A percentile compares a stretch with the other conserved stretches of the same genome.
Evolutionary conservation across 2,888 invertebrate genomes (phyloP).

Genomic region (Caenorhabditis japonica): DNA sequence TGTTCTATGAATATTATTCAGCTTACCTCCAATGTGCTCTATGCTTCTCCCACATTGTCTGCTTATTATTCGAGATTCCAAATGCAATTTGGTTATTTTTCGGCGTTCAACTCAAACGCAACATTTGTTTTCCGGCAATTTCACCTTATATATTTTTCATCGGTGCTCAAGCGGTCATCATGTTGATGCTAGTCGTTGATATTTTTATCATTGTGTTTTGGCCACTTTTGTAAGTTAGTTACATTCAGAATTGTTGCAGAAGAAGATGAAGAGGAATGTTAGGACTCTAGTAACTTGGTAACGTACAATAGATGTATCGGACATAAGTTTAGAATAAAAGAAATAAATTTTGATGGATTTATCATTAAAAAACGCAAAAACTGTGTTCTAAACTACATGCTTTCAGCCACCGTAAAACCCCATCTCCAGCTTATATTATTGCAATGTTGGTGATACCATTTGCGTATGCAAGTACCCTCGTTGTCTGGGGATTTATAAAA

Average conservation of each 20-base stretch:
- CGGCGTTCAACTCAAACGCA: conserved; percentile 34
- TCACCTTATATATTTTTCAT: conserved; percentile 47
- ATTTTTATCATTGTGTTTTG: conserved; percentile 37
- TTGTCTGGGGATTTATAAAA: conserved; percentile 27
- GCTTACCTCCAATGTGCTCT: not conserved
- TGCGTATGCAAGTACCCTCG: conserved; percentile 7
- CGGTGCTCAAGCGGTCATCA: conserved; percentile 44
- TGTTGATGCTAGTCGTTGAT: conserved; percentile 46
- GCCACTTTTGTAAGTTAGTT: conserved; percentile 28
- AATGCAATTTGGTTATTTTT: conserved; percentile 40
- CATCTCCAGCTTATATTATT: conserved; percentile 17
- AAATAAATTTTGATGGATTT: too few species aligned
- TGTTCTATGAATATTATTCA: too few species aligned
- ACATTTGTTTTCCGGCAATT: conserved; percentile 29
- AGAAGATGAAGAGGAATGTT: too few species aligned
- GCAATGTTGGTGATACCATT: conserved; percentile 13
- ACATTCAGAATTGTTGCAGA: too few species aligned
- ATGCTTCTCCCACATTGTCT: conserved; percentile 34
- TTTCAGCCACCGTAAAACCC: conserved; percentile 19
- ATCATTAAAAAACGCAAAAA: too few species aligned
- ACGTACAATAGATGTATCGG: too few species aligned
- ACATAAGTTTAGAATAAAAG: too few species aligned
- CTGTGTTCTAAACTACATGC: too few species aligned
- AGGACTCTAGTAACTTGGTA: too few species aligned
- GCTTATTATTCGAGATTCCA: conserved; percentile 38